A percentile compares a stretch with the other conserved stretches of the same genome.
These are phyloP conservation scores for Didymodactylos carnosus DNA, from an alignment of 2,888 invertebrate genomes.

Conservation along the genomic window DNA sequence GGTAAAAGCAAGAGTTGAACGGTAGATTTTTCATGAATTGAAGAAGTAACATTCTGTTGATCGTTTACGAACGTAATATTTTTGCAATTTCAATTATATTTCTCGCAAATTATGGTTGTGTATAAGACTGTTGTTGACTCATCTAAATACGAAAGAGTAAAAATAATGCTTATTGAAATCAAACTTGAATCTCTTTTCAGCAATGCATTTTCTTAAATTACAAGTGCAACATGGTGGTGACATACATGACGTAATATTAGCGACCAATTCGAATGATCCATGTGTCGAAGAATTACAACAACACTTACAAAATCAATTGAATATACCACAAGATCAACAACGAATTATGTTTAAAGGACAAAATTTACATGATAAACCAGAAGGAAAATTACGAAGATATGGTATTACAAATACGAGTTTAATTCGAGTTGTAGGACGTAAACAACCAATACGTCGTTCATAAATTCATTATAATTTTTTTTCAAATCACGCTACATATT, in stretches of 20 bases:
- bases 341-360: slow-evolving; percentile 9
- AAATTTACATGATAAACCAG: slow-evolving; percentile 2
- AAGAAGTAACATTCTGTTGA: too few species aligned
- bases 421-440: slow-evolving; percentile 5
- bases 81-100: too few species aligned
- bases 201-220: slow-evolving; percentile 13
- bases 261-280: not conserved
- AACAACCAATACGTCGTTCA: not conserved
- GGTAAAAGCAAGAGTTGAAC: too few species aligned
- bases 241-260: not conserved
- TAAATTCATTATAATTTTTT: too few species aligned
- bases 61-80: too few species aligned
- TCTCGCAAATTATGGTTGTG: too few species aligned
- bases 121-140: too few species aligned
- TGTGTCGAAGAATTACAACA: slow-evolving; percentile 2
- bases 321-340: slow-evolving; percentile 3
- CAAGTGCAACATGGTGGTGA: slow-evolving; percentile 11
- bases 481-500: too few species aligned
- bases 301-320: slow-evolving; percentile 8
- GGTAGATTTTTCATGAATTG: too few species aligned
- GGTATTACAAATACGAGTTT: slow-evolving; percentile 7
- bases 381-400: not conserved
- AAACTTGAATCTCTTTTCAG: too few species aligned
- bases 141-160: too few species aligned
- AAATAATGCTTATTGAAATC: too few species aligned